Evolutionary conservation across 1,140 invertebrate species (phyloP).

Genomic region (Drosophila nebulosa): DNA sequence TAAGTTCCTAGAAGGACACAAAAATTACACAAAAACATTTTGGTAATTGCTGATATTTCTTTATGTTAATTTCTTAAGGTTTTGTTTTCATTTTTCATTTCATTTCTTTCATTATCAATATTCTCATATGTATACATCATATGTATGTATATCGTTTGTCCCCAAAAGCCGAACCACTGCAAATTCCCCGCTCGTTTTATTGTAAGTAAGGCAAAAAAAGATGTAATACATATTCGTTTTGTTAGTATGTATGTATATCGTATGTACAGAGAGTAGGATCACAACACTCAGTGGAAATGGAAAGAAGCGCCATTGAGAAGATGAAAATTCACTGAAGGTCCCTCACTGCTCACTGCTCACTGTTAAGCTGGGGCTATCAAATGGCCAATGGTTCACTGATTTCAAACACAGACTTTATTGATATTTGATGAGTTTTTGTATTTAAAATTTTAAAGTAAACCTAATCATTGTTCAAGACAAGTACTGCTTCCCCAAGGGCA

Average conservation of each 20-base stretch:
- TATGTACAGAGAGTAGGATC: background rate
- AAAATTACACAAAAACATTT: conserved; percentile 81
- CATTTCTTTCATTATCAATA: background rate
- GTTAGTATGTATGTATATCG: too few species aligned
- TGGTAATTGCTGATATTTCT: conserved; percentile 46
- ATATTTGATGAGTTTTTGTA: too few species aligned
- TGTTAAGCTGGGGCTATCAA: too few species aligned
- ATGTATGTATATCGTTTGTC: background rate
- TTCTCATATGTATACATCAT: too few species aligned
- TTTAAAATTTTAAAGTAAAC: too few species aligned
- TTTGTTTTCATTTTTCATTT: background rate
- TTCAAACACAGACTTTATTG: too few species aligned
- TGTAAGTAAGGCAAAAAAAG: background rate
- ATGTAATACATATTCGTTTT: background rate
- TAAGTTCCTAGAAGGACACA: conserved; percentile 89
- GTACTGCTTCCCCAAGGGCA: too few species aligned
- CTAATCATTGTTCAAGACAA: too few species aligned
- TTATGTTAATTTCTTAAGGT: conserved; percentile 23
- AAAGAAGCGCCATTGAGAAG: background rate
- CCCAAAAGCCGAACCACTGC: background rate
- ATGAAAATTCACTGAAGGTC: too few species aligned
- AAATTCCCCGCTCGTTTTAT: background rate
- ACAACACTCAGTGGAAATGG: background rate
- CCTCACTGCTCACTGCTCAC: too few species aligned
- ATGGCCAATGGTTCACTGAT: too few species aligned